phyloP scores from a whole-genome alignment of 2,797 vertebrate species.

The Microchirus variegatus region DNA sequence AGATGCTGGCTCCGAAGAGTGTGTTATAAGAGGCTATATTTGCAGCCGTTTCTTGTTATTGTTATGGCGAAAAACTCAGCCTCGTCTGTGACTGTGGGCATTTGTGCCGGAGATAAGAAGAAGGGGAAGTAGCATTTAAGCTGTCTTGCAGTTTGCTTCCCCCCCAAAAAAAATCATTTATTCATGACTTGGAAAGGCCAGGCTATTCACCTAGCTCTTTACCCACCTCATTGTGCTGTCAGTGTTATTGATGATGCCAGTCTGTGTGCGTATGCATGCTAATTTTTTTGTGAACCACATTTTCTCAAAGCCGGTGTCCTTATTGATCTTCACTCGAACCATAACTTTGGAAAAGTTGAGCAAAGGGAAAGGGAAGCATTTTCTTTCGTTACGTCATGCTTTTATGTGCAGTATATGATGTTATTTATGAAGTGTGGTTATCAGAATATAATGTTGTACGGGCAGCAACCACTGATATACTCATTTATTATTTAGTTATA shows the following conservation, averaged over 20 bases:
- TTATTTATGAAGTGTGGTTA: no score
- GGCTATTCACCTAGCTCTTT: conserved; percentile 42
- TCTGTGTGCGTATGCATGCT: conserved; percentile 47
- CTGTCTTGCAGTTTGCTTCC: conserved; percentile 37
- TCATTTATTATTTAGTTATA: not conserved
- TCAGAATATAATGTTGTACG: not conserved
- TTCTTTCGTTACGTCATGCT: not conserved
- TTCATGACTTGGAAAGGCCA: conserved; percentile 55
- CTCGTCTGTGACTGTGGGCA: conserved; percentile 26
- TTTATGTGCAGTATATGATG: not conserved
- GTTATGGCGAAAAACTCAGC: conserved; percentile 38
- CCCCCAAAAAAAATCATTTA: conserved; percentile 55
- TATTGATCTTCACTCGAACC: conserved; percentile 27
- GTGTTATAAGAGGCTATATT: conserved; percentile 48
- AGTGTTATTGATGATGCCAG: conserved; percentile 56
- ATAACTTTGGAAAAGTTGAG: conserved; percentile 4
- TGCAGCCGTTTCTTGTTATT: conserved; percentile 62
- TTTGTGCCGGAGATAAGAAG: conserved; percentile 42
- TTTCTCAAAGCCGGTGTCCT: conserved; percentile 11
- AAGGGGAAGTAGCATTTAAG: conserved; percentile 27
- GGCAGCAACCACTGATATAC: not conserved
- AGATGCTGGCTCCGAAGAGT: conserved; percentile 13
- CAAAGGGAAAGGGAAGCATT: no score
- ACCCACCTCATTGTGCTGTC: conserved; percentile 55
- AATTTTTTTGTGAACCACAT: conserved; percentile 26